Percentiles rank a stretch among this genome's conserved stretches.
Conservation (phyloP, 2,113 vertebrate species). For the Seriola aureovittata region DNA sequence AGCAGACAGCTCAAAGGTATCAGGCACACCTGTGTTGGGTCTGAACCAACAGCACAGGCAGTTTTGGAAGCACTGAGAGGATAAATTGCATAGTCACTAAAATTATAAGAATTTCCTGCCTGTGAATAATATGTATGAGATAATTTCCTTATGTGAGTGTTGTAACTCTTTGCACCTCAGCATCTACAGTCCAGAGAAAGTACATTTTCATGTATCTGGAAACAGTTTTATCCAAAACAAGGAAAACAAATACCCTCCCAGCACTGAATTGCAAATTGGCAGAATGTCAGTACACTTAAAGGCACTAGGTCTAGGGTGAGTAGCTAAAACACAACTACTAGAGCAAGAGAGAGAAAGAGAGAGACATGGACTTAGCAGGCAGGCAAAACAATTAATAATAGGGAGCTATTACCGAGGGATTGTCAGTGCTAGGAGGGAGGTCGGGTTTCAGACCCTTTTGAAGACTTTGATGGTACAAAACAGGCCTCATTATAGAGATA, state of each 20-base stretch:
- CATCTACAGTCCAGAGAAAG: not conserved
- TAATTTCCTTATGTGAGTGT: slow-evolving; percentile 13
- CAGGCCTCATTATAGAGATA: slow-evolving; percentile 90
- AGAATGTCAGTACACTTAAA: slow-evolving; percentile 40
- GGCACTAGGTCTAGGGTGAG: slow-evolving; percentile 56
- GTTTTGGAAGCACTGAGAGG: too few relatives aligned
- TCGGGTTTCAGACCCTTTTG: slow-evolving; percentile 87
- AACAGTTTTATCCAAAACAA: slow-evolving; percentile 38
- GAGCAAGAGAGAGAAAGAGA: slow-evolving; percentile 38
- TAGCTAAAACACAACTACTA: slow-evolving; percentile 46
- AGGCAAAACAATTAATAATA: slow-evolving; percentile 88
- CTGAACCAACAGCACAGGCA: slow-evolving; percentile 27
- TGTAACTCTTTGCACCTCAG: slow-evolving; percentile 2
- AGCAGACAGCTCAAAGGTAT: slow-evolving; percentile 42
- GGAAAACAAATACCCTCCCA: slow-evolving; percentile 14
- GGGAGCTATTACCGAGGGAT: slow-evolving; percentile 85
- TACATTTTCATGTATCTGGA: slow-evolving; percentile 32
- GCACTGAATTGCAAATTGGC: slow-evolving; percentile 18
- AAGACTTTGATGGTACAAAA: slow-evolving; percentile 89
- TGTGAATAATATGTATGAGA: slow-evolving; percentile 6
- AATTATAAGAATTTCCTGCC: slow-evolving; percentile 31
- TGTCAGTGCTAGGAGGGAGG: slow-evolving; percentile 84
- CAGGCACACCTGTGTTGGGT: slow-evolving; percentile 58
- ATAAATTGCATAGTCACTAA: slow-evolving; percentile 36
- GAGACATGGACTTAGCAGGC: slow-evolving; percentile 71